Base-by-base conservation (phyloP, 2,797 vertebrate genomes). In the Steatocranus sp. region DNA sequence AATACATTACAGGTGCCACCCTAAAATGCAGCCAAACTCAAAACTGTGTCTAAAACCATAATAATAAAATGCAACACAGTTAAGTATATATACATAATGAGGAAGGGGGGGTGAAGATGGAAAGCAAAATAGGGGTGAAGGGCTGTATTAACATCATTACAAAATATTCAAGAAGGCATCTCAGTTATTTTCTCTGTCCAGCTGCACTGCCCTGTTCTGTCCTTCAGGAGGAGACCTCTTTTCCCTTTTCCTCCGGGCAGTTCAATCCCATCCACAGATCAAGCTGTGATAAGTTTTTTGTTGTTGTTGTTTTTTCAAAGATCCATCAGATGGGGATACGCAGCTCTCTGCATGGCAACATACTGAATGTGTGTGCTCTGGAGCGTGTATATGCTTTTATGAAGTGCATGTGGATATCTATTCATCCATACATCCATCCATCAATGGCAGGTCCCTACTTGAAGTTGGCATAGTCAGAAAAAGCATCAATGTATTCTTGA, bases 381-480 rank as follows among this genome's bases (percentile, higher is more conserved):
- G 83, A 86, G 88, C 76, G 79, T 79, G 83, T 80, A 81, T 85
- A 80, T 90, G 84, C 81, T 87, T 78, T 83, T 83, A 80, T 75
- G 63, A 91, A 66, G 77, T 90, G 86, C 83, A 53, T 79, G 79
- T 17, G 7, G 85, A 90, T 50, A 78, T 78, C 46, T 81, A 75
- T 91, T 76, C 50, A 49, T 58, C 76, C 46, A 36, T 87, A 50
- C 54, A 27, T 75, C 68, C 48, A 74, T 75, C 53, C 38, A 74
- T 81, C 79, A 68, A 46, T 23, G 78, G 53, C 79, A 61, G 83
- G 83, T 85, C 90, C 88, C 92, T 96, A 99, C 95, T 99, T 99
- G 96, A 99, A 99, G 96, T 99, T 99, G 97, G 98, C 98, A 82
- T 99, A 99, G 94, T 99, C 98, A 90, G 98, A 99, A 95, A 99